phyloP scores from a whole-genome alignment of 1,140 invertebrate genomes.

The Euglossa dilemma region DNA sequence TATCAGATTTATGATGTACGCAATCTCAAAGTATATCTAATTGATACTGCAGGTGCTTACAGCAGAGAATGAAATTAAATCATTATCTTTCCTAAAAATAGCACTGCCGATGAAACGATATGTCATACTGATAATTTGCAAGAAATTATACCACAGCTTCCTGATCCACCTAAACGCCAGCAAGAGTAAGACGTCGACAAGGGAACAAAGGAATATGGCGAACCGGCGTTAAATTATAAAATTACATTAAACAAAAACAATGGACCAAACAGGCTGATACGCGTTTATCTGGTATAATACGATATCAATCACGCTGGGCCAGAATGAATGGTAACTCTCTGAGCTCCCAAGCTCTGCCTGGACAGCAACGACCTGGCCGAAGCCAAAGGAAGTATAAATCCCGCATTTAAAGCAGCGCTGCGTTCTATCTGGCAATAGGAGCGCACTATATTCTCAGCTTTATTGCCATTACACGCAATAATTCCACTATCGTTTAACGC shows the following conservation, averaged over 20 bases:
- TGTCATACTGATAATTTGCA: no score
- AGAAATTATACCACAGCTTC: no score
- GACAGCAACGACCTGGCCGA: neutral
- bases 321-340: neutral
- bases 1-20: no score
- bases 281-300: neutral
- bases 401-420: neutral
- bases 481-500: conserved; percentile 7
- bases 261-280: neutral
- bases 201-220: no score
- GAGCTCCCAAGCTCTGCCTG: neutral
- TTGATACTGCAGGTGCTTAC: no score
- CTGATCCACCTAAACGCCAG: no score
- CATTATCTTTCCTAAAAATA: no score
- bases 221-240: neutral
- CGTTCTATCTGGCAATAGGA: neutral
- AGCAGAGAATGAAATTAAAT: no score
- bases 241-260: neutral
- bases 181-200: no score
- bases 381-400: conserved; percentile 4
- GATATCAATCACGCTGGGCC: neutral
- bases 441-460: neutral
- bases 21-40: no score
- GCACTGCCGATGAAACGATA: no score
- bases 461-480: conserved; percentile 8